These are phyloP conservation scores for Acrocephalus kingi DNA, from an alignment of 2,113 vertebrate species.

Conservation along the genomic window DNA sequence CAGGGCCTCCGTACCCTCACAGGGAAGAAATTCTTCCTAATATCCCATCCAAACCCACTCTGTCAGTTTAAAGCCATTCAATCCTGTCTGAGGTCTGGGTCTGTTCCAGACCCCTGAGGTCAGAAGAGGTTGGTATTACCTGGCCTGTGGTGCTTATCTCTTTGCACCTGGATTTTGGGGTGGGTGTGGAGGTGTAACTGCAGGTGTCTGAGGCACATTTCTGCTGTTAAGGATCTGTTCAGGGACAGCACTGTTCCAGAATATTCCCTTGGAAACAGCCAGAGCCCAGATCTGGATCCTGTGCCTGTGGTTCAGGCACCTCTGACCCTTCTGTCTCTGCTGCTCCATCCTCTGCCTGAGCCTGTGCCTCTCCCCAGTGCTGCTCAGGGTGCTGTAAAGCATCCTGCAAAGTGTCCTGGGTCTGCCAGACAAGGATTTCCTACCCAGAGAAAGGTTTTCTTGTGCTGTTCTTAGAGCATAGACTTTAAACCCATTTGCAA, in stretches of 20 bases:
- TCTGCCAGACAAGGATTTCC: not conserved
- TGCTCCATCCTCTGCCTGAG: not conserved
- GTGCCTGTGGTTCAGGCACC: not conserved
- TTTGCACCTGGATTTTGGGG: not conserved
- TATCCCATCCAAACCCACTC: too few species aligned
- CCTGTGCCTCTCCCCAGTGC: not conserved
- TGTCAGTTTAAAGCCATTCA: not conserved
- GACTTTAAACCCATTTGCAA: not conserved
- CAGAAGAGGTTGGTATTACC: too few species aligned
- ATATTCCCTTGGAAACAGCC: not conserved
- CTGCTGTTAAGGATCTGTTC: not conserved
- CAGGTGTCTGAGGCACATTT: not conserved
- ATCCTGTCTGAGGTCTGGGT: not conserved
- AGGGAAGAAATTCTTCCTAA: not conserved
- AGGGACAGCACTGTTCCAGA: not conserved
- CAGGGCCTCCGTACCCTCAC: accelerated
- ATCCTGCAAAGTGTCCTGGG: not conserved
- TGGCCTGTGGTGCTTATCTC: not conserved
- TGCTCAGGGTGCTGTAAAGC: not conserved
- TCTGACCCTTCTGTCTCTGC: not conserved
- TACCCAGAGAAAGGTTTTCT: not conserved
- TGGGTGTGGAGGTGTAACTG: not conserved
- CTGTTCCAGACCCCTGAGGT: not conserved
- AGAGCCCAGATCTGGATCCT: not conserved
- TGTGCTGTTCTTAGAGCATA: accelerated